Evolutionary conservation across 2,888 invertebrate genomes (phyloP), one percentile per base, ranked within the genome.

Genomic region (Glyphotaelius pellucidus): DNA sequence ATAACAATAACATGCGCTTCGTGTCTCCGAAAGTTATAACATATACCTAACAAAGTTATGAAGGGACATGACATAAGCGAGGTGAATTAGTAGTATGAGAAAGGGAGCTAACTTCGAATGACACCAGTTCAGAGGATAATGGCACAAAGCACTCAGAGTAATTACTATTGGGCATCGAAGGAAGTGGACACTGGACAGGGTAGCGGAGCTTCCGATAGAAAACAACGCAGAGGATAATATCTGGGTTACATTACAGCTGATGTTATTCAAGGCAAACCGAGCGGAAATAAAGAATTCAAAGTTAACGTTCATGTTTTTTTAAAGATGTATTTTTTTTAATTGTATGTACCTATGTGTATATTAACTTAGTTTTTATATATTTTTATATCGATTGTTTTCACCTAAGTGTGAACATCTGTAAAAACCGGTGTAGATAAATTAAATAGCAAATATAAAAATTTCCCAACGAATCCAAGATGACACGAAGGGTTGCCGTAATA

Each of bases 101-200:
- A 86, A 47, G 47, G 14, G 67, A 25, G 67, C 25, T 52, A 67
- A 88, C 67, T 52, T 35, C 32, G 67, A 67, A 67, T 88, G 83
- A 91, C 88, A 81, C 35, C 88, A 67, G 88, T 67, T 67, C 42
- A 42, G 83, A 19, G 19, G 79, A 83, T 81, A 92, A 92, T 91
- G 92, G 91, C 92, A 80, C 80, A 92, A 92, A 92, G 92, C 92
- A 92, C 92, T 92, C 87, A 86, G 42, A 85, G 86, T 91, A 92
- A 92, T 92, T 91, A 90, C 90, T 67, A 32, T 14, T 42, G 31
- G 30, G 80, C 38, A 67, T 47, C 90, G 47, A 81, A 87, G 90
- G 91, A 42, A 42, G 67, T n/a, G n/a, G 25, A 88, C 88, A 52
- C 19, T 52, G 88, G 79, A 87, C 67, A 52, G 5, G 67, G 15